Base-by-base conservation (phyloP, 1,140 invertebrate genomes). In the Acromyrmex charruanus region DNA sequence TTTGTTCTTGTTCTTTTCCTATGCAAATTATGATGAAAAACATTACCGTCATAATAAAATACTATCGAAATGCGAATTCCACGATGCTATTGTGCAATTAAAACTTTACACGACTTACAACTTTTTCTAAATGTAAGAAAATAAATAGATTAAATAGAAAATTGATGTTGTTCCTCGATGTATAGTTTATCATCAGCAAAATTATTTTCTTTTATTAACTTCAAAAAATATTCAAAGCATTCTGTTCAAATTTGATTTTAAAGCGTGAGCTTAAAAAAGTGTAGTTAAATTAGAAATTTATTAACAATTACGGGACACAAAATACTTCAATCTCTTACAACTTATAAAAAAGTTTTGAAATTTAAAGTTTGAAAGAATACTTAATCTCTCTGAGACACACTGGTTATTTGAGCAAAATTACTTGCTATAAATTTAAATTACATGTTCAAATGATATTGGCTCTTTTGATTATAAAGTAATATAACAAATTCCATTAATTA, bases 251-350 rank as follows among this genome's bases (percentile, higher is more conserved):
- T 3, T 51, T 51, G 0, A 16, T 51, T 49, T 3, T 65, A 28
- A 49, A 77, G 7, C n/a, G 35, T 4, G 9, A 0, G n/a, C 16
- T 44, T 75, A 39, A 14, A 75, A 12, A 58, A 75, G 18, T 25
- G 14, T 31, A 55, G 2, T 21, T 75, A 75, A 58, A 31, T 75
- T 58, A 55, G 5, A 75, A 58, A 58, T 58, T 75, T 44, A 44
- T 44, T 21, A 21, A 68, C 4, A 44, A 21, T 12, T n/a, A 44
- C 3, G 1, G 16, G 21, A 49, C 14, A 35, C n/a, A 35, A 59
- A 35, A 59, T 59, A 35, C n/a, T 21, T 58, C 12, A 55, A 55
- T 75, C 5, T 75, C 28, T 58, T 16, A 12, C n/a, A 31, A 53
- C 18, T 44, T 58, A 74, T 44, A 53, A 21, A 75, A 75, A 58